These are phyloP conservation scores for Nesoenas mayeri DNA, from an alignment of 2,113 vertebrate genomes.

Conservation along the genomic window DNA sequence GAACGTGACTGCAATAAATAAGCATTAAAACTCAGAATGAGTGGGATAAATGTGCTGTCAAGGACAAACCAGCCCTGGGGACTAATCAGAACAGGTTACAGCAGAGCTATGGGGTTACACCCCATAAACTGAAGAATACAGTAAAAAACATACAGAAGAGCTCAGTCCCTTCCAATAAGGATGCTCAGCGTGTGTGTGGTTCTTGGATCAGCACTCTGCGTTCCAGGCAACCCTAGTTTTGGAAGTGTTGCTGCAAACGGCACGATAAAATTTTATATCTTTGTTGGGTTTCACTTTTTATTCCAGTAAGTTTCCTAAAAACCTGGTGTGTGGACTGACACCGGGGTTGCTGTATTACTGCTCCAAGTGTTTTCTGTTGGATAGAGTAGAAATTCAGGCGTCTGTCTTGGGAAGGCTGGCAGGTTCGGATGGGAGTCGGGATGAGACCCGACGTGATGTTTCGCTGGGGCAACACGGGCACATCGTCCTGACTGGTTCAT, in stretches of 20 bases:
- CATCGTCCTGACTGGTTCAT: accelerated
- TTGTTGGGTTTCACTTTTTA: not conserved
- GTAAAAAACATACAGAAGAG: not conserved
- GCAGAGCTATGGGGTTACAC: not conserved
- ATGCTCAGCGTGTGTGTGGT: not conserved
- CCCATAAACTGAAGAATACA: not conserved
- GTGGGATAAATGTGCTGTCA: not conserved
- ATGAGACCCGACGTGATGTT: not conserved
- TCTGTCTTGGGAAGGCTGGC: not conserved
- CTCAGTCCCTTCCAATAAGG: not conserved
- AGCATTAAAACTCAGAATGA: not conserved
- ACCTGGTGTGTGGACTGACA: accelerated
- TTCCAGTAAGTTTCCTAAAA: not conserved
- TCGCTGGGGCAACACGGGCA: not conserved
- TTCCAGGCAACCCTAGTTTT: not conserved
- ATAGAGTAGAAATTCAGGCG: not conserved
- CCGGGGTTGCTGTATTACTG: not conserved
- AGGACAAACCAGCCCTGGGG: not conserved
- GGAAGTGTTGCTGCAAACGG: accelerated
- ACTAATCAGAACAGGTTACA: not conserved
- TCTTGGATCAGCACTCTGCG: not conserved
- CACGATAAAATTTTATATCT: not conserved
- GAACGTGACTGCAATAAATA: not conserved
- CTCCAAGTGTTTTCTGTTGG: not conserved
- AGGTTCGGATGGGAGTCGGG: not conserved